Conservation (phyloP, 2,113 vertebrate species). For the Phoenicopterus ruber region DNA sequence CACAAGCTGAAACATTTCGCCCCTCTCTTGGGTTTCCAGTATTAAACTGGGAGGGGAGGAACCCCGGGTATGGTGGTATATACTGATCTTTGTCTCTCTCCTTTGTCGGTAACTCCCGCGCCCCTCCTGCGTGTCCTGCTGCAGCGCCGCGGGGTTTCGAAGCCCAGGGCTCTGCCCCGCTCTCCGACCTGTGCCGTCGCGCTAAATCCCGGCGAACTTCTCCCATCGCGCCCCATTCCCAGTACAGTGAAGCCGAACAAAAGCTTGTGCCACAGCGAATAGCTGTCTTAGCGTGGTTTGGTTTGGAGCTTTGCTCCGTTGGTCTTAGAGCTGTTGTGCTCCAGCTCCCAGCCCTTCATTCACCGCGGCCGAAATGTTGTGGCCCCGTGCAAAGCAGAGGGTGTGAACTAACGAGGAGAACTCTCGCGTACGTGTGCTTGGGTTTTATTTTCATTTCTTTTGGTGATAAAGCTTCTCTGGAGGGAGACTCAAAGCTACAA, state of each 20-base stretch:
- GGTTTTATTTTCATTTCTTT: background rate
- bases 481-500: background rate
- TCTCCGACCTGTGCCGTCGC: background rate
- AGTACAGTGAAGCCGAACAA: background rate
- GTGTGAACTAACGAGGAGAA: background rate
- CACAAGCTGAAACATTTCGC: background rate
- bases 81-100: background rate
- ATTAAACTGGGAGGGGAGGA: background rate
- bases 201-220: background rate
- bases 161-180: background rate
- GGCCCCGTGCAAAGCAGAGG: background rate
- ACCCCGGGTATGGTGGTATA: too few species aligned
- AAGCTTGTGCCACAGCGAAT: background rate
- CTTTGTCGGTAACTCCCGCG: background rate
- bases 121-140: background rate
- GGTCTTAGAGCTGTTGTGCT: background rate
- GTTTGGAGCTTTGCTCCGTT: conserved; percentile 23
- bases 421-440: background rate
- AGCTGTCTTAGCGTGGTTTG: background rate
- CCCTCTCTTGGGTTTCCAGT: background rate
- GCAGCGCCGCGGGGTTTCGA: background rate
- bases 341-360: background rate
- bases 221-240: rapidly evolving
- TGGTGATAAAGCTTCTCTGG: background rate
- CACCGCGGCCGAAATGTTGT: background rate